Conservation (phyloP, 2,113 vertebrate genomes). For the Chauna torquata region DNA sequence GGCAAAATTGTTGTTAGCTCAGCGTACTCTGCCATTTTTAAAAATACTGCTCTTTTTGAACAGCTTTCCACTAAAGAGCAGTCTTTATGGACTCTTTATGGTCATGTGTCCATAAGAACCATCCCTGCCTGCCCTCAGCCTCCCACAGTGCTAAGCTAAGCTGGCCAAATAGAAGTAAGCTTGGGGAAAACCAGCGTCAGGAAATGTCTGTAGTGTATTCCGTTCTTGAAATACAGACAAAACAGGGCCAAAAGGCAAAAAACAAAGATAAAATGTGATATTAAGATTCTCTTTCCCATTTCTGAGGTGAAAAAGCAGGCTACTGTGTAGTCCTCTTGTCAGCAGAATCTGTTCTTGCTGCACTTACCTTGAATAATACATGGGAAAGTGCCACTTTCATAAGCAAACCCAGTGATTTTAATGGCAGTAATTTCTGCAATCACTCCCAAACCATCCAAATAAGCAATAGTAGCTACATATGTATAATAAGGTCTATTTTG, state of each 20-base stretch:
- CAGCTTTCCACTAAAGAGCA: neutral
- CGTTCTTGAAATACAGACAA: neutral
- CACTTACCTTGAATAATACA: neutral
- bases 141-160: accelerated
- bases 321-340: neutral
- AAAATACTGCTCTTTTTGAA: neutral
- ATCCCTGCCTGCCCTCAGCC: neutral
- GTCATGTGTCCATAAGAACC: neutral
- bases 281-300: neutral
- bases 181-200: neutral
- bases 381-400: neutral
- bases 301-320: neutral
- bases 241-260: neutral
- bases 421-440: neutral
- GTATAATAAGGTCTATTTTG: neutral
- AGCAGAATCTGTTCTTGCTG: neutral
- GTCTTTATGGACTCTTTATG: accelerated
- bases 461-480: neutral
- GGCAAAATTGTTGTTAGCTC: neutral
- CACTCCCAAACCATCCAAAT: neutral
- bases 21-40: neutral
- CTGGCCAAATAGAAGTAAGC: neutral
- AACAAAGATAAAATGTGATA: neutral
- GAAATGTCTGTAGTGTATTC: neutral
- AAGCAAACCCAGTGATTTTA: neutral